phyloP scores from a whole-genome alignment of 2,113 vertebrate species.

The Podocnemis expansa region DNA sequence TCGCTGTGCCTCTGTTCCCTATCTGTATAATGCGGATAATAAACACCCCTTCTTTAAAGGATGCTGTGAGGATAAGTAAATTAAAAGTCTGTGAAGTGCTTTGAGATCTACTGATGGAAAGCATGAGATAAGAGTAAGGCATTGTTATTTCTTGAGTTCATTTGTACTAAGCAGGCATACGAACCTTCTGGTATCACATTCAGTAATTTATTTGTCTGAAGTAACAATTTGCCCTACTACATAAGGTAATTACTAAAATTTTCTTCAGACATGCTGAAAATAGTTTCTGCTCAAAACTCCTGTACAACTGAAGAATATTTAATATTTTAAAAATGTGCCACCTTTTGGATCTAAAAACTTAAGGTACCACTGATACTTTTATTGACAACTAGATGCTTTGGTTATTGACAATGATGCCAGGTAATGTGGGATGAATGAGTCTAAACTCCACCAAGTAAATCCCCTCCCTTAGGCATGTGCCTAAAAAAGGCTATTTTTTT shows the following conservation, averaged over 20 bases:
- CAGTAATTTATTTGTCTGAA: neutral
- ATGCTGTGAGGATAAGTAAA: neutral
- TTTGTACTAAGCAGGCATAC: rapidly evolving
- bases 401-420: rapidly evolving
- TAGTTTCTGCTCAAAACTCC: neutral
- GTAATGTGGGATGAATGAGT: neutral
- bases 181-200: neutral
- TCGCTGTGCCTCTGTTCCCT: neutral
- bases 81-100: neutral
- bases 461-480: neutral
- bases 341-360: neutral
- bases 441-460: neutral
- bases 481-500: neutral
- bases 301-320: neutral
- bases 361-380: neutral
- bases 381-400: neutral
- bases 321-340: neutral
- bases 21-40: neutral
- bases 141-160: neutral
- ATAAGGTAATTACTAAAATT: rapidly evolving
- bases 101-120: neutral
- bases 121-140: neutral
- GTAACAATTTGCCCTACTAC: neutral
- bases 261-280: rapidly evolving
- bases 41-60: neutral